These are phyloP conservation scores for Anastrepha ludens DNA, from an alignment of 1,140 invertebrate genomes.

Conservation along the genomic window DNA sequence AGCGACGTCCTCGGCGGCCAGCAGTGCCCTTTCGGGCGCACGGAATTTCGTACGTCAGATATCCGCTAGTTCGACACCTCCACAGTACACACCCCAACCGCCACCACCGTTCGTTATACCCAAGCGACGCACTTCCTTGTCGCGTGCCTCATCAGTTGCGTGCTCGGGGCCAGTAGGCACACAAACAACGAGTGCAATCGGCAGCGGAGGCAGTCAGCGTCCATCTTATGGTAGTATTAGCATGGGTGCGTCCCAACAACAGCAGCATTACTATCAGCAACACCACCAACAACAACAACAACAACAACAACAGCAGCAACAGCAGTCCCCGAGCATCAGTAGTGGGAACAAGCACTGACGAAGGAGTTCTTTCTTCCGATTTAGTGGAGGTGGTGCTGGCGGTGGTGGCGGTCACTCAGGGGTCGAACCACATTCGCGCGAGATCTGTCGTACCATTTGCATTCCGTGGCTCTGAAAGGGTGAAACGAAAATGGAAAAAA, in stretches of 20 bases:
- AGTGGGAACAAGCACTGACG: slow-evolving; percentile 69
- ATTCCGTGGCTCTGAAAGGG: slow-evolving; percentile 67
- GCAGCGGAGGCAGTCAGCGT: slow-evolving; percentile 56
- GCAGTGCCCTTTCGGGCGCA: slow-evolving; percentile 39
- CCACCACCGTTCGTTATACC: slow-evolving; percentile 78
- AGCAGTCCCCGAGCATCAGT: neutral
- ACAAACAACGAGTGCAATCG: neutral
- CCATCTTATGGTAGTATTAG: slow-evolving; percentile 65
- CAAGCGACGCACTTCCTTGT: slow-evolving; percentile 71
- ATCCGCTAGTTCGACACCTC: slow-evolving; percentile 71
- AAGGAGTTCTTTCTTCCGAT: slow-evolving; percentile 73
- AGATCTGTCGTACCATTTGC: slow-evolving; percentile 71
- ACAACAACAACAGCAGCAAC: slow-evolving; percentile 59
- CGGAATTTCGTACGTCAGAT: slow-evolving; percentile 68
- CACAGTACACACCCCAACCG: slow-evolving; percentile 74
- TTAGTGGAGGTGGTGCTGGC: slow-evolving; percentile 60
- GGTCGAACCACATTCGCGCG: slow-evolving; percentile 65
- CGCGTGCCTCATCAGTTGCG: slow-evolving; percentile 66
- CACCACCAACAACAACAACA: slow-evolving; percentile 62
- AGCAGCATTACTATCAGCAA: slow-evolving; percentile 61
- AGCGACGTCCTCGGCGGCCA: neutral
- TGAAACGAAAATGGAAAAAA: neutral
- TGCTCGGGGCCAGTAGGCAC: slow-evolving; percentile 52
- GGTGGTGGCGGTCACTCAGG: slow-evolving; percentile 65
- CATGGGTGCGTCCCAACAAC: slow-evolving; percentile 47